Percentiles rank a stretch among this genome's conserved stretches.
Evolutionary conservation across 2,113 vertebrate genomes (phyloP).

Genomic region (Pyrgilauda ruficollis): DNA sequence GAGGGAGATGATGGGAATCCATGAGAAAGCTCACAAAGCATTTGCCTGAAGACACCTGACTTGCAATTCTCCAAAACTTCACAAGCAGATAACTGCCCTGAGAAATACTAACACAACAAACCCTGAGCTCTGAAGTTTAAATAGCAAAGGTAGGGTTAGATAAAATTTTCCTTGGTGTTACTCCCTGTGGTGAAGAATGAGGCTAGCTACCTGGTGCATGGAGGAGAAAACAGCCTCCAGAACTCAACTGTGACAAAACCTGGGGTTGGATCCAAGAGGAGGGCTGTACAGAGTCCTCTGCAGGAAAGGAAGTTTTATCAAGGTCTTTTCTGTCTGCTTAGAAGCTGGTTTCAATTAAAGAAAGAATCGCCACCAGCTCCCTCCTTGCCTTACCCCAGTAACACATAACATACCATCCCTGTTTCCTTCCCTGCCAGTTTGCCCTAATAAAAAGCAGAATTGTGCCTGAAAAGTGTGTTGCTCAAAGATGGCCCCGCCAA

Average conservation of each 20-base stretch:
- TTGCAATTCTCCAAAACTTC: not conserved
- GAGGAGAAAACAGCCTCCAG: not conserved
- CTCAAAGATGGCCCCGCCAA: not conserved
- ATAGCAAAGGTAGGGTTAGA: not conserved
- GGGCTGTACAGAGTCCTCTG: not conserved
- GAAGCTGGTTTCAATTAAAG: conserved; percentile 33
- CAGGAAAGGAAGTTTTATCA: conserved; percentile 31
- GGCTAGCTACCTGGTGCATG: not conserved
- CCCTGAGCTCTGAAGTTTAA: not conserved
- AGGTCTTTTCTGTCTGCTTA: conserved; percentile 10
- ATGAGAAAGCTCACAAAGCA: not conserved
- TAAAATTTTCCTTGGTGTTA: not conserved
- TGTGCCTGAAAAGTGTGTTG: conserved; percentile 27
- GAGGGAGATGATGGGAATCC: not conserved
- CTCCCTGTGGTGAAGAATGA: not conserved
- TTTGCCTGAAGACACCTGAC: not conserved
- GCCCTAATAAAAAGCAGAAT: conserved; percentile 58
- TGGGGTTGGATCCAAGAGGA: not conserved
- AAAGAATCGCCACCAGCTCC: conserved; percentile 22
- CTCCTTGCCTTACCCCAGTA: conserved; percentile 34
- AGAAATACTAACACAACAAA: not conserved
- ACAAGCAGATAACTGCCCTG: not conserved
- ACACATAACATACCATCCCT: conserved; percentile 4
- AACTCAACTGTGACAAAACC: not conserved
- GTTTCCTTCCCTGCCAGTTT: conserved; percentile 22